Evolutionary conservation across 2,797 vertebrate genomes (phyloP).

Genomic region (Oreochromis mossambicus): DNA sequence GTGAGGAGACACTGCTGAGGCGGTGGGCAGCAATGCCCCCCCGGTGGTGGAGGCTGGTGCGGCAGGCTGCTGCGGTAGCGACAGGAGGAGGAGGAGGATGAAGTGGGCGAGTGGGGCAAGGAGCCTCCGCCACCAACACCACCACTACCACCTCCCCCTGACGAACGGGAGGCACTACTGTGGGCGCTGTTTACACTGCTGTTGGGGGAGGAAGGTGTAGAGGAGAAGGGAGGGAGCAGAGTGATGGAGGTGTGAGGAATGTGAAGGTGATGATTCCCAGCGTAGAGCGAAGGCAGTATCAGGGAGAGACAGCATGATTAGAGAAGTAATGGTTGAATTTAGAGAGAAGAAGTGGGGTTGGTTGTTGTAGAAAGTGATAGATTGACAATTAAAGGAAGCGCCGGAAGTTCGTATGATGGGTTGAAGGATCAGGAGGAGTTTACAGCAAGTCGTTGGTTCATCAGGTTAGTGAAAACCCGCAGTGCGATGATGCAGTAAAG

Average conservation of each 20-base stretch:
- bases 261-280: neutral
- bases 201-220: conserved; percentile 32
- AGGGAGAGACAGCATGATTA: neutral
- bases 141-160: conserved; percentile 65
- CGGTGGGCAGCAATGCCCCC: conserved; percentile 81
- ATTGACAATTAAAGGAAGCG: neutral
- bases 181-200: conserved; percentile 92
- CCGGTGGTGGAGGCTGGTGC: conserved; percentile 75
- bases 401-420: neutral
- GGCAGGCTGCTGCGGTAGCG: conserved; percentile 94
- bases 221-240: conserved; percentile 28
- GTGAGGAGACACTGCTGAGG: conserved; percentile 95
- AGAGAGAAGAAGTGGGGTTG: neutral
- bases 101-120: conserved; percentile 89
- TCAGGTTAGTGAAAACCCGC: conserved; percentile 12
- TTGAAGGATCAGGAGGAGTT: neutral
- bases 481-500: neutral
- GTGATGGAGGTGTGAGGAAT: conserved; percentile 6
- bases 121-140: conserved; percentile 73
- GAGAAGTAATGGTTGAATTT: neutral
- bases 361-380: neutral
- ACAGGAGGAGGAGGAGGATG: conserved; percentile 88
- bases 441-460: neutral
- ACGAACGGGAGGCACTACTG: conserved; percentile 88
- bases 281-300: neutral